Evolutionary conservation across 2,888 invertebrate genomes (phyloP), one percentile per base, ranked within the genome.

Genomic region (Aporophyla lueneburgensis): DNA sequence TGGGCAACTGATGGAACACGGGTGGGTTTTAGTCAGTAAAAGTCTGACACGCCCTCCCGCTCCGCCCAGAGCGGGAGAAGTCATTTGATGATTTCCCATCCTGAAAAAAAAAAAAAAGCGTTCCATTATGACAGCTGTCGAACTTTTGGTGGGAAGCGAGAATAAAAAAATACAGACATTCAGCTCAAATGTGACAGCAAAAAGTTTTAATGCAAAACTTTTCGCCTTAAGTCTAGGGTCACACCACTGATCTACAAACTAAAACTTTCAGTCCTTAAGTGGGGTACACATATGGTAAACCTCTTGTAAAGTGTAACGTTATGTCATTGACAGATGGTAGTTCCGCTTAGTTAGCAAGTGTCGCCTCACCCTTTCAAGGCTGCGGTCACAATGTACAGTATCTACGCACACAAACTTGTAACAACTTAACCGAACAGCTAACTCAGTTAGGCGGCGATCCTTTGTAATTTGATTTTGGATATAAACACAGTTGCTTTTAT

Each of bases 251-350:
- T 59, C 27, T 56, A 68, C 33, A 61, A 56, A 27, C 21, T 21
- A 14, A 27, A 72, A 71, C 27, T 75, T n/a, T 40, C 46, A 56
- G 51, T 69, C n/a, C 54, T 76, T 61, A 80, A 71, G 58, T 51
- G 21, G 24, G 53, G 24, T 62, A 71, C 70, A 65, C 77, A 77
- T 74, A 49, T 61, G 81, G 27, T 73, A n/a, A 83, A 43, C 27
- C 53, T 51, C 49, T 66, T 71, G n/a, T 78, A 71, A 81, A 76
- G 40, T 61, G 46, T 65, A 71, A 74, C 62, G 62, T 81, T 82
- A 72, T 80, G 83, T 75, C 74, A 56, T 75, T 85, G 85, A 85
- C 85, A 85, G 76, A 85, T 80, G 65, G 54, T 73, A 77, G 65
- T 84, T 85, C 6, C 49, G 72, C 40, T 66, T 71, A 81, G 81